Conservation (phyloP, 1,140 invertebrate genomes). For the Galendromus occidentalis region DNA sequence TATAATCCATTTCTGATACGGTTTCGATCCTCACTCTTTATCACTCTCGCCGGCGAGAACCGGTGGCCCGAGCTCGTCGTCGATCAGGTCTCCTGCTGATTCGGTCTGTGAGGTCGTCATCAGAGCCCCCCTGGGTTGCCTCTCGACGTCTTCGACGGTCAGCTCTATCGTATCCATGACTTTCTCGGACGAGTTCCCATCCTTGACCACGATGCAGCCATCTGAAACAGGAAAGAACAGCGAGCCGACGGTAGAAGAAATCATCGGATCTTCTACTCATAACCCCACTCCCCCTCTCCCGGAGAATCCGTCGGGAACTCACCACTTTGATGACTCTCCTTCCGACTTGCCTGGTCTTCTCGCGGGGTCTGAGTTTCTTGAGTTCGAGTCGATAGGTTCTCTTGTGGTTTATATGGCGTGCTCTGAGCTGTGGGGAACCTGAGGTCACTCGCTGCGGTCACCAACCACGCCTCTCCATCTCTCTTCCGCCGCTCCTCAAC, state of each 20-base stretch:
- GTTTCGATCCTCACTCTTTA: neutral
- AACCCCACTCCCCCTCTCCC: too few species aligned
- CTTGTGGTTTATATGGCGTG: neutral
- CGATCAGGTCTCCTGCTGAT: neutral
- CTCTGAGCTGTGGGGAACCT: neutral
- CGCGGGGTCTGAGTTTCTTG: neutral
- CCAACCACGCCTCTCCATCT: neutral
- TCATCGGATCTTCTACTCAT: too few species aligned
- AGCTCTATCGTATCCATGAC: too few species aligned
- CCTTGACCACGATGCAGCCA: too few species aligned
- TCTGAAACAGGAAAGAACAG: too few species aligned
- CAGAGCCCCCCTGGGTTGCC: neutral
- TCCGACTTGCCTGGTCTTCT: neutral
- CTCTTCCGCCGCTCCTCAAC: neutral
- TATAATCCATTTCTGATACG: too few species aligned
- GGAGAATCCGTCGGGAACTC: neutral
- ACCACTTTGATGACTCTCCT: constrained; percentile 4
- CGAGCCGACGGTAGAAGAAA: too few species aligned
- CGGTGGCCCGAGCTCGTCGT: neutral
- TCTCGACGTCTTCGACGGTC: too few species aligned
- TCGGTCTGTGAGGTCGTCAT: constrained; percentile 1
- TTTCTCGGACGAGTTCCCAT: too few species aligned
- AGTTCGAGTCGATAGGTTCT: neutral
- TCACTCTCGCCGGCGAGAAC: neutral
- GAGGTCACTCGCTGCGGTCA: neutral